A percentile compares a stretch with the other conserved stretches of the same genome.
Evolutionary conservation across 2,797 vertebrate species (phyloP).

Genomic region (Potorous gilbertii): DNA sequence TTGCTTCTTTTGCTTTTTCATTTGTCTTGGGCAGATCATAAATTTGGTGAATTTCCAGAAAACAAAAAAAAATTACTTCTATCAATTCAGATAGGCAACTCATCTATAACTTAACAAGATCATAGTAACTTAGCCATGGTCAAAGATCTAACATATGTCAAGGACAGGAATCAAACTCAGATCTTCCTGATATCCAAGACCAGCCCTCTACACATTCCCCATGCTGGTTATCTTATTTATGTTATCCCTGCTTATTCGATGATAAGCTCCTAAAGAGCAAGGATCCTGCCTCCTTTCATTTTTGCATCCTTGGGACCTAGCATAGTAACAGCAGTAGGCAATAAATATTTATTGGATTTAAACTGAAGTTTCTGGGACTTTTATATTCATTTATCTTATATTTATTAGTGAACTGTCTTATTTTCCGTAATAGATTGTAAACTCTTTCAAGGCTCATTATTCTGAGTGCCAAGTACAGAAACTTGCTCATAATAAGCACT

Average conservation of each 20-base stretch:
- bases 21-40: neutral
- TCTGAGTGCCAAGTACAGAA: neutral
- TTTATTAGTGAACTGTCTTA: neutral
- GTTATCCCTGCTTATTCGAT: neutral
- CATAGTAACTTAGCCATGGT: neutral
- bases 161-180: neutral
- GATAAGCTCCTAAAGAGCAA: neutral
- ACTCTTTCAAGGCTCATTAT: neutral
- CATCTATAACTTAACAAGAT: neutral
- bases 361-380: neutral
- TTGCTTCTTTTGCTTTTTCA: neutral
- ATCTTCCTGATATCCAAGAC: neutral
- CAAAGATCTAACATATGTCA: neutral
- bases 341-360: neutral
- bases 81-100: neutral
- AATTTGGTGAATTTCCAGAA: neutral
- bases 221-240: neutral
- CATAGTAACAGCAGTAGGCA: neutral
- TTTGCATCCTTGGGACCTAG: neutral
- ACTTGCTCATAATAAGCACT: neutral
- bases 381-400: neutral
- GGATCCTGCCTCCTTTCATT: neutral
- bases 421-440: neutral
- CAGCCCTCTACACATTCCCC: neutral
- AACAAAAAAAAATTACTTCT: neutral